Evolutionary conservation across 2,888 invertebrate species (phyloP).

Genomic region (Clusia tigrina): DNA sequence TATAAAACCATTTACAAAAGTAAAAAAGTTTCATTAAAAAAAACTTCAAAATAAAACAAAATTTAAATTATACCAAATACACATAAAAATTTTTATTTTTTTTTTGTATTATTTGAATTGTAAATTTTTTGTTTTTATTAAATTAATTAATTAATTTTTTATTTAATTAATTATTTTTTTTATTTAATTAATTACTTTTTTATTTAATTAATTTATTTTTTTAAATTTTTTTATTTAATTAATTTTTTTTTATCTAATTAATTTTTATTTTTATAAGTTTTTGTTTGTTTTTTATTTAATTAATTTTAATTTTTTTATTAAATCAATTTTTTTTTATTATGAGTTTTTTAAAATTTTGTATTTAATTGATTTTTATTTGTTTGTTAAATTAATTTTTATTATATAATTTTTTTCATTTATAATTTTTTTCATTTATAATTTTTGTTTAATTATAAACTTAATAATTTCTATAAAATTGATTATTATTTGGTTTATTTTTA

Average conservation of each 20-base stretch:
- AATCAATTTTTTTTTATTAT: too few species aligned
- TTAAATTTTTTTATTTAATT: too few species aligned
- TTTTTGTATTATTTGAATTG: conserved; percentile 19
- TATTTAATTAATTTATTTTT: background rate
- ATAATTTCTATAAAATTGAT: too few species aligned
- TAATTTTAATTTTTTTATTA: too few species aligned
- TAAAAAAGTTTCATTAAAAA: too few species aligned
- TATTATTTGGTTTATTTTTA: too few species aligned
- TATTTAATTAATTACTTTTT: conserved; percentile 18
- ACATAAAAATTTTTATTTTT: conserved; percentile 9
- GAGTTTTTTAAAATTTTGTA: too few species aligned
- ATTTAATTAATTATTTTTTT: conserved; percentile 35
- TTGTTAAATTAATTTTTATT: background rate
- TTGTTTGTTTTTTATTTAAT: too few species aligned
- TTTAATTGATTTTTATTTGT: background rate
- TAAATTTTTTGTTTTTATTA: background rate
- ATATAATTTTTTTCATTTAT: background rate
- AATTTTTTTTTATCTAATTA: conserved; percentile 1
- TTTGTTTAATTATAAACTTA: background rate
- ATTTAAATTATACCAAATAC: too few species aligned
- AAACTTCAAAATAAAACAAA: too few species aligned
- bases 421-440: background rate
- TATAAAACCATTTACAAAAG: too few species aligned
- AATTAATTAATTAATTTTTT: conserved; percentile 19
- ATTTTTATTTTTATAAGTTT: too few species aligned